These are phyloP conservation scores for Tapirus terrestris DNA, from an alignment of 2,113 vertebrate genomes.

Conservation along the genomic window DNA sequence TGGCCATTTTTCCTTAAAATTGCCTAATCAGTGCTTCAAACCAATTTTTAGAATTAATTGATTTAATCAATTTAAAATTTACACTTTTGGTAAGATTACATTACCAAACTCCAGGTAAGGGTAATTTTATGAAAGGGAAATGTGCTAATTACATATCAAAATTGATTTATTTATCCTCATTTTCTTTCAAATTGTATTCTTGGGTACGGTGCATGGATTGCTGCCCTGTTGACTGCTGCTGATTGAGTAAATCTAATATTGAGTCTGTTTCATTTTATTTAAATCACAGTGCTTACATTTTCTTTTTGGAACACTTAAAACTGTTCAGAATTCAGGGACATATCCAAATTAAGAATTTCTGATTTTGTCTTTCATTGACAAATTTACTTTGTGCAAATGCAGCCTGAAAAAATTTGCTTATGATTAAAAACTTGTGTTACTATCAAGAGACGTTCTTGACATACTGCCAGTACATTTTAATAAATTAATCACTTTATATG, in stretches of 20 bases:
- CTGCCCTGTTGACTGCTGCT: neutral
- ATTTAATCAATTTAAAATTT: constrained; percentile 11
- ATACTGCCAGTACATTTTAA: neutral
- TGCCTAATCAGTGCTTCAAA: neutral
- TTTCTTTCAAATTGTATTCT: constrained; percentile 10
- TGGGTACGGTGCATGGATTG: neutral
- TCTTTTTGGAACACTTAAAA: neutral
- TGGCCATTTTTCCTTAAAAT: constrained; percentile 33
- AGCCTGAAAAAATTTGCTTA: neutral
- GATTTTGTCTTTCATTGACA: neutral
- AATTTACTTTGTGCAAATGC: neutral
- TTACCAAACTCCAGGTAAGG: neutral
- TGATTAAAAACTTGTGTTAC: constrained; percentile 8
- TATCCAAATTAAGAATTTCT: neutral
- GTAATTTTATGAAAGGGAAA: constrained; percentile 30
- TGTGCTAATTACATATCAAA: neutral
- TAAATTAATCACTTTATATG: neutral
- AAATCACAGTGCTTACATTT: neutral
- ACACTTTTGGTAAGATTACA: neutral
- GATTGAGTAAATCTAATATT: neutral
- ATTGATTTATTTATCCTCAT: constrained; percentile 10
- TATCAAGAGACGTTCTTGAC: neutral
- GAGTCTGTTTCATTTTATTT: neutral
- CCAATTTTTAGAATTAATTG: constrained; percentile 24
- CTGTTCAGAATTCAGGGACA: neutral